These are phyloP conservation scores for Pyrrhia umbra DNA, from an alignment of 2,888 invertebrate genomes.

Conservation along the genomic window DNA sequence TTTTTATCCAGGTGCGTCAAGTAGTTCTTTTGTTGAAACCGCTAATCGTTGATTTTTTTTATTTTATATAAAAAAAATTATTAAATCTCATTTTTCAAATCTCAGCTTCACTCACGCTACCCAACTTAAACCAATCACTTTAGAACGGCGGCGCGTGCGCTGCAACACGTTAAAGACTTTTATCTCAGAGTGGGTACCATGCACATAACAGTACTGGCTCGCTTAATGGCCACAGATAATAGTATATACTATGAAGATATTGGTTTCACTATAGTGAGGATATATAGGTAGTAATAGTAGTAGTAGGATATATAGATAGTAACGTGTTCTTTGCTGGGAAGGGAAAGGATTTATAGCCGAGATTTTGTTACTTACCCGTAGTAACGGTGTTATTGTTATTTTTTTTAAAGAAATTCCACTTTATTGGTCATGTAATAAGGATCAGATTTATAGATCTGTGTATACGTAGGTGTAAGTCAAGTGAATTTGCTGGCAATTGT, in stretches of 20 bases:
- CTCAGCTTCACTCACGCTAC: too few species aligned
- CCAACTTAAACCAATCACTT: constrained; percentile 42
- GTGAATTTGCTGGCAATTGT: too few species aligned
- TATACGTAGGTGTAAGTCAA: too few species aligned
- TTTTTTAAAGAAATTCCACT: neutral
- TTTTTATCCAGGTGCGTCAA: too few species aligned
- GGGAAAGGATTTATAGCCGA: constrained; percentile 26
- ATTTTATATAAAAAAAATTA: too few species aligned
- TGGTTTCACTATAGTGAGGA: constrained; percentile 23
- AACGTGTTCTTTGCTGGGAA: constrained; percentile 17
- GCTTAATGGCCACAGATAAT: constrained; percentile 68
- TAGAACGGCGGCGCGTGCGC: constrained; percentile 67
- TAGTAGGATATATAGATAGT: neutral
- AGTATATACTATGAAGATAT: constrained; percentile 48
- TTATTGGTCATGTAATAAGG: neutral
- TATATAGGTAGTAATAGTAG: constrained; percentile 14
- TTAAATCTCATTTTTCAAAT: too few species aligned
- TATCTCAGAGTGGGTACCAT: constrained; percentile 66
- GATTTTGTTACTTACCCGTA: constrained; percentile 33
- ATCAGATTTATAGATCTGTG: too few species aligned
- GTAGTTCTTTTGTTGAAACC: too few species aligned
- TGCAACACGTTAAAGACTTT: constrained; percentile 63
- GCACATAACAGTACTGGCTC: constrained; percentile 68
- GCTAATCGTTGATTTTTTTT: too few species aligned
- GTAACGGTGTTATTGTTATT: neutral